A percentile compares a stretch with the other conserved stretches of the same genome.
Evolutionary conservation across 2,888 invertebrate genomes (phyloP).

Genomic region (Desoria tigrina): DNA sequence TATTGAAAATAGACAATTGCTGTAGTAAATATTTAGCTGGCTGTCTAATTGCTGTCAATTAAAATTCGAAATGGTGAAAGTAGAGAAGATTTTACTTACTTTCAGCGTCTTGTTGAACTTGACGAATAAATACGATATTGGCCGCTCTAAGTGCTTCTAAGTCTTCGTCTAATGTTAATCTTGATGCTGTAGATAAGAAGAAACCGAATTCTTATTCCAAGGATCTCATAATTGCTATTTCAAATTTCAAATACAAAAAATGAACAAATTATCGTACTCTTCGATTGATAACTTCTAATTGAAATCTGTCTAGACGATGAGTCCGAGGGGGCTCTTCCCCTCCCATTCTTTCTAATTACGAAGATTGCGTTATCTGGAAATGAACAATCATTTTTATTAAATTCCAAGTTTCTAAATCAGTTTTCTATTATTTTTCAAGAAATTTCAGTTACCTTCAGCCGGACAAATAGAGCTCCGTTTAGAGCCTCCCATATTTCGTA

Average conservation of each 20-base stretch:
- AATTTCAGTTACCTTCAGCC: constrained; percentile 3
- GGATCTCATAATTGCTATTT: neutral
- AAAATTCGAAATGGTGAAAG: neutral
- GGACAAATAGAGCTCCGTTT: neutral
- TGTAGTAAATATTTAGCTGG: no score
- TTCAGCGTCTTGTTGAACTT: constrained; percentile 33
- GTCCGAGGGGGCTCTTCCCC: neutral
- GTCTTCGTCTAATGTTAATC: constrained; percentile 34
- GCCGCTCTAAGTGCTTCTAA: constrained; percentile 30
- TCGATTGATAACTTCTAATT: constrained; percentile 28
- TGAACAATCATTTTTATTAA: neutral
- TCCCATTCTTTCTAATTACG: constrained; percentile 37
- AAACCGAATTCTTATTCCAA: neutral
- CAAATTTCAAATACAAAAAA: neutral
- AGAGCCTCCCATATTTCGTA: neutral
- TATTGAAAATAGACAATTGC: neutral
- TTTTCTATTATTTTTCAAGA: no score
- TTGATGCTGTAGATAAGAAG: constrained; percentile 23
- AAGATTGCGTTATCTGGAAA: constrained; percentile 37
- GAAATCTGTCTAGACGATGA: constrained; percentile 22
- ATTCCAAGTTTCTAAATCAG: neutral
- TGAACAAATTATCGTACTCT: constrained; percentile 18
- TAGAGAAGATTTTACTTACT: constrained; percentile 23
- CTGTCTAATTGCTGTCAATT: no score
- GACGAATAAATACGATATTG: constrained; percentile 40